phyloP scores from a whole-genome alignment of 2,888 invertebrate genomes.

The Bruchidius siliquastri region DNA sequence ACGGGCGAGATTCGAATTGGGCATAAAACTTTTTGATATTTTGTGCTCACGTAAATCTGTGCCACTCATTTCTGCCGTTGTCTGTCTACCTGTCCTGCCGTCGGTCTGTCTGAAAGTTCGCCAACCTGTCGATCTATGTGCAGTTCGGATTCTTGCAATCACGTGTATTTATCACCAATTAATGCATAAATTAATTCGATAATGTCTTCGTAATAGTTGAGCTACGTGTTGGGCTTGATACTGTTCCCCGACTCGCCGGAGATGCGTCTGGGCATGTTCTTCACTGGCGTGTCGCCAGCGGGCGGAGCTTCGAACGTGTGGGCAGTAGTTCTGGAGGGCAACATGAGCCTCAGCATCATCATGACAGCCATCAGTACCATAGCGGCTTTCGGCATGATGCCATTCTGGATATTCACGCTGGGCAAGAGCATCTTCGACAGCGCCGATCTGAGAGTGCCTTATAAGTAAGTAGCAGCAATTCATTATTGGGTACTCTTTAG shows the following conservation, averaged over 20 bases:
- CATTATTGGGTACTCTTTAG: too few species aligned
- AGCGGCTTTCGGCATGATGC: constrained; percentile 85
- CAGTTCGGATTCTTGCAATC: too few species aligned
- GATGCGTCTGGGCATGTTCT: constrained; percentile 81
- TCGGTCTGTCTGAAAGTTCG: too few species aligned
- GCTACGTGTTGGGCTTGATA: constrained; percentile 65
- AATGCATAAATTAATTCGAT: too few species aligned
- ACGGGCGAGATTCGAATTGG: too few species aligned
- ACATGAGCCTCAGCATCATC: constrained; percentile 87
- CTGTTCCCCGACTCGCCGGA: constrained; percentile 65
- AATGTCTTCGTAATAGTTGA: too few species aligned
- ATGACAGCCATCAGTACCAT: constrained; percentile 87
- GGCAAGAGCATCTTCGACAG: constrained; percentile 55
- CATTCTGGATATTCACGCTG: constrained; percentile 84
- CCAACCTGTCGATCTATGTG: too few species aligned
- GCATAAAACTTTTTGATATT: too few species aligned
- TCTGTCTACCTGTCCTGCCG: too few species aligned
- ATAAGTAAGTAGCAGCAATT: constrained; percentile 53
- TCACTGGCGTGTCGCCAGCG: constrained; percentile 86
- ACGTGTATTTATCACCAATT: too few species aligned
- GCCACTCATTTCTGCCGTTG: too few species aligned
- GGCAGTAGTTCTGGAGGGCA: constrained; percentile 87
- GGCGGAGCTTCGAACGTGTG: constrained; percentile 97
- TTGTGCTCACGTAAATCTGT: too few species aligned
- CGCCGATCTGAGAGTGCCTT: constrained; percentile 72